A percentile compares a stretch with the other conserved stretches of the same genome.
Conservation (phyloP, 2,888 invertebrate species). For the Lingula anatina region DNA sequence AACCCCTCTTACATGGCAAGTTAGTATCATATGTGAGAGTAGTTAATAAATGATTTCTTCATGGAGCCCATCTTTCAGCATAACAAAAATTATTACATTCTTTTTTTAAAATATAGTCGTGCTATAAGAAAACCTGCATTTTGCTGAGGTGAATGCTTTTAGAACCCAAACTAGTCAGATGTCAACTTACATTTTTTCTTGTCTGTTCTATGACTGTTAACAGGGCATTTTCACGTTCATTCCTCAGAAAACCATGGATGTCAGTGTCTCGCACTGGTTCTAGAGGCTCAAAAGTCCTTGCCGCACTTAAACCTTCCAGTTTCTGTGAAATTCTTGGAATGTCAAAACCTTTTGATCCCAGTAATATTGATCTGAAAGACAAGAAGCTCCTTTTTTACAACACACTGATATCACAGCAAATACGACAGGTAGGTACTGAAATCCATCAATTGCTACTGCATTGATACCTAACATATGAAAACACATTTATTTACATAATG, state of each 20-base stretch:
- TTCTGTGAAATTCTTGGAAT: constrained; percentile 89
- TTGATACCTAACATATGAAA: not conserved
- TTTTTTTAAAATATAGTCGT: too few relatives aligned
- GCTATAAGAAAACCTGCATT: too few relatives aligned
- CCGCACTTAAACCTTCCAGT: constrained; percentile 72
- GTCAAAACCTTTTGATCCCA: constrained; percentile 89
- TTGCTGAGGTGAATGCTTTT: too few relatives aligned
- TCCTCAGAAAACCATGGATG: constrained; percentile 79
- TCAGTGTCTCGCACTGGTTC: constrained; percentile 89
- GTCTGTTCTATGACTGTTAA: constrained; percentile 83
- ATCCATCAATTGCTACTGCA: not conserved
- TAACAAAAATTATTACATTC: too few relatives aligned
- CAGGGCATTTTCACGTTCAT: constrained; percentile 91
- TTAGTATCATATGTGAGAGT: too few relatives aligned
- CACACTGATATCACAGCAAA: too few relatives aligned
- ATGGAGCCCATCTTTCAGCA: too few relatives aligned
- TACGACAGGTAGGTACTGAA: not conserved
- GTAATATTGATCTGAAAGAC: constrained; percentile 69
- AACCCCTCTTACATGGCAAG: too few relatives aligned
- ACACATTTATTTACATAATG: not conserved
- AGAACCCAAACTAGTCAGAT: too few relatives aligned
- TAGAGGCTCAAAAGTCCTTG: constrained; percentile 66
- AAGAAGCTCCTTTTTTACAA: too few relatives aligned
- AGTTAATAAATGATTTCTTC: too few relatives aligned
- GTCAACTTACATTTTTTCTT: constrained; percentile 32